A percentile compares a stretch with the other conserved stretches of the same genome.
Conservation (phyloP, 2,113 vertebrate species). For the Etheostoma spectabile region DNA sequence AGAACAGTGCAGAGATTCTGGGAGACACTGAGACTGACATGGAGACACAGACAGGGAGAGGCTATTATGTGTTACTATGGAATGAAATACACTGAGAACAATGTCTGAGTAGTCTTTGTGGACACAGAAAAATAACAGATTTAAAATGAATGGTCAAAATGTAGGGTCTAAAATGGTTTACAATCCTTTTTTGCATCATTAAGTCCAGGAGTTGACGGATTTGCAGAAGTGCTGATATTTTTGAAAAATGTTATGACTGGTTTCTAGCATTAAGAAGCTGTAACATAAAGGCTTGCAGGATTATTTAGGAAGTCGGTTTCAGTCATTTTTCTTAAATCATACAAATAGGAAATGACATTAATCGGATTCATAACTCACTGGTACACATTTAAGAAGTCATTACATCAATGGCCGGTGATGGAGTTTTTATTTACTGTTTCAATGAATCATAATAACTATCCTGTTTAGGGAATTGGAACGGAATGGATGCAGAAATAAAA, state of each 20-base stretch:
- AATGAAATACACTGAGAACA: neutral
- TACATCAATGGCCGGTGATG: constrained; percentile 53
- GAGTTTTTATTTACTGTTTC: constrained; percentile 76
- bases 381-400: constrained; percentile 58
- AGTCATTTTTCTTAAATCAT: constrained; percentile 59
- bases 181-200: constrained; percentile 22
- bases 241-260: constrained; percentile 29
- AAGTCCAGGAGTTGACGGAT: constrained; percentile 29
- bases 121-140: neutral
- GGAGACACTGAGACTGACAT: neutral
- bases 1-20: neutral
- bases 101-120: neutral
- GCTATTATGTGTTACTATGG: neutral
- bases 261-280: constrained; percentile 34
- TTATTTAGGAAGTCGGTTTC: constrained; percentile 47
- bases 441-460: constrained; percentile 66
- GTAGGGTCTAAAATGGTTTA: neutral
- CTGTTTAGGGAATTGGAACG: constrained; percentile 40
- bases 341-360: constrained; percentile 62
- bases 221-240: constrained; percentile 45
- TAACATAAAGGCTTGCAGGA: constrained; percentile 20
- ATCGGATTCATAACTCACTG: constrained; percentile 67
- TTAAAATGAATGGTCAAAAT: neutral
- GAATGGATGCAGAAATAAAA: constrained; percentile 41
- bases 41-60: neutral